Evolutionary conservation across 2,113 vertebrate species (phyloP), one percentile per base, ranked within the genome.

Genomic region (Mobula hypostoma): DNA sequence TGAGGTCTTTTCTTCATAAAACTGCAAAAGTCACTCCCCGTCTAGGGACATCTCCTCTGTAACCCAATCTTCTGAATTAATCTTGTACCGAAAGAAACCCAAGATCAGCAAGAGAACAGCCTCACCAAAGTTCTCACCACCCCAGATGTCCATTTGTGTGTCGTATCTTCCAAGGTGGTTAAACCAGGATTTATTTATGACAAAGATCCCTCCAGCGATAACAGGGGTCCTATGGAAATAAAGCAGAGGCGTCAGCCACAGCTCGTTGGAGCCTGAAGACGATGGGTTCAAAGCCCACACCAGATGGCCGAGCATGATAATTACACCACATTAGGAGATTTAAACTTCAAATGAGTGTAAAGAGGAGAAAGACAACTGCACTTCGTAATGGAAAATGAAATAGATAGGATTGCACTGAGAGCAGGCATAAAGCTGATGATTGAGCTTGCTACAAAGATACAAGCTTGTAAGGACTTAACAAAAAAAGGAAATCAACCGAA

Each of bases 111-210:
- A 12, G 11, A n/a, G 19, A 8, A 15, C 32, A 24, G 29, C 95
- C 98, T 98, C 95, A 99, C 99, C 99, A 95, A 99, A 99, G 95
- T 99, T 99, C 96, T 99, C 99, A 95, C 99, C 99, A 77, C 99
- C 99, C 99, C 99, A 99, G 96, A 99, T 99, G 96, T 99, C 99
- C 99, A 99, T 99, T 96, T 98, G 98, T 91, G 98, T 98, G 95
- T 99, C 99, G 0, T 99, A 99, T 96, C 99, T 99, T 85, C 99
- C 99, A 95, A 99, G 96, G 94, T 99, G 98, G 96, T 99, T 99
- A 96, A 99, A 99, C 99, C 99, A 99, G 95, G 98, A 98, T 95
- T 98, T 98, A 96, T 99, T 97, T 93, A 99, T 99, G 95, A 99
- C 98, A 36, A 99, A 99, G 95, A 99, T 99, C 61, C 99, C 99